Percentiles rank a stretch among this genome's conserved stretches.
Conservation (phyloP, 2,797 vertebrate species). For the Falco concolor region DNA sequence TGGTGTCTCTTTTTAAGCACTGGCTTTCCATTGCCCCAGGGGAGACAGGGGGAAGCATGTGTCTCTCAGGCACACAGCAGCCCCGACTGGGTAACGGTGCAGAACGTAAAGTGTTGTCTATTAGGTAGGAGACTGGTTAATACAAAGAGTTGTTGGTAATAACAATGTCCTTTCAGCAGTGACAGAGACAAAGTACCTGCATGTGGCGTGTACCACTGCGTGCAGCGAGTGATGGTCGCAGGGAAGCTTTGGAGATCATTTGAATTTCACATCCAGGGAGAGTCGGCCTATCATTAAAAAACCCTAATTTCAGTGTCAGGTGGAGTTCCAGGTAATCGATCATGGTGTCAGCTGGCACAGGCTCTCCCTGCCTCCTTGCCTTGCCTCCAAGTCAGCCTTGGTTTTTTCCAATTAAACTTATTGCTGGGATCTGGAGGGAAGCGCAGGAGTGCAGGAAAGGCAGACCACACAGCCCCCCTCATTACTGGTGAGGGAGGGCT, state of each 20-base stretch:
- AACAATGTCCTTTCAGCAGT: constrained; percentile 90
- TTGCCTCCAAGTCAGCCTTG: constrained; percentile 84
- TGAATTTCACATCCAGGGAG: constrained; percentile 92
- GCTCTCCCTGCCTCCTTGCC: constrained; percentile 81
- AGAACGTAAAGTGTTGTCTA: constrained; percentile 90
- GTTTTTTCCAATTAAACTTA: constrained; percentile 85
- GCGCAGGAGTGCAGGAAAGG: not conserved
- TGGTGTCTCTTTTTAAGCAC: constrained; percentile 63
- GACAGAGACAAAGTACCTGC: constrained; percentile 96
- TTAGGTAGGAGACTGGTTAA: constrained; percentile 92
- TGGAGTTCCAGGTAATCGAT: constrained; percentile 93
- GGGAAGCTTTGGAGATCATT: constrained; percentile 90
- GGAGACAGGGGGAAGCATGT: constrained; percentile 55
- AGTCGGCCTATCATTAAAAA: constrained; percentile 94
- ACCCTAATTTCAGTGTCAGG: constrained; percentile 92
- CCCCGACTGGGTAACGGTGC: constrained; percentile 85
- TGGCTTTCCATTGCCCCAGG: constrained; percentile 58
- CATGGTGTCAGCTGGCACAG: constrained; percentile 87
- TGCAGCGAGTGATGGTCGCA: constrained; percentile 86
- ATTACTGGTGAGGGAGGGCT: not conserved
- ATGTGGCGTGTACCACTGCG: constrained; percentile 85
- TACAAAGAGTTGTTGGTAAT: constrained; percentile 93
- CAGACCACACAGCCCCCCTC: not conserved
- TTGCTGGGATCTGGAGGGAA: constrained; percentile 71
- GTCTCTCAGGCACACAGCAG: constrained; percentile 71